Evolutionary conservation across 2,797 vertebrate genomes (phyloP), one percentile per base, ranked within the genome.

Genomic region (Spinibarbus caldwelli): DNA sequence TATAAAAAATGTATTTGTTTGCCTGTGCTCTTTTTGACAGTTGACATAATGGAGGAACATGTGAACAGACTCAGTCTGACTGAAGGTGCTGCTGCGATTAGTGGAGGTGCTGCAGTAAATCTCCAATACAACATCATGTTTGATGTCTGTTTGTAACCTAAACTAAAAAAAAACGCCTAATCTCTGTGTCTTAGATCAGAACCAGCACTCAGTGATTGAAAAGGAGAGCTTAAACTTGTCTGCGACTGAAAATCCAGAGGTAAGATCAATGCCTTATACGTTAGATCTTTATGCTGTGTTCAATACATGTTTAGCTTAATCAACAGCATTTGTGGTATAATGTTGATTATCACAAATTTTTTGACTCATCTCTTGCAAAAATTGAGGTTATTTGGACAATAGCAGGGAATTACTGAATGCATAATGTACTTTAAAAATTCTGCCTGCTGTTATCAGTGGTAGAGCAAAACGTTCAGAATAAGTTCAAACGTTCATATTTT

Each of bases 121-220:
- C 8, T 43, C 14, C 6, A 64, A 17, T 3, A 21, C 45, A 2
- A 11, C n/a, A 67, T 41, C 59, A 66, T 6, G 5, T 57, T 14
- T 36, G 15, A 14, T 26, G 23, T 12, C 9, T 41, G 21, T 64
- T 76, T 85, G 14, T 59, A 45, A 57, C 23, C 34, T 47, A 3
- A 9, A 26, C n/a, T 62, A 52, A 67, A 54, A 59, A 7, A 47
- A 1, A n/a, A n/a, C n/a, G 1, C 38, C 1, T 85, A 2, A 79
- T 81, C 38, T 66, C 14, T 34, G 4, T 72, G 17, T 66, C 12
- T 49, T 64, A 88, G 85, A 75, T 36, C 59, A 83, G 23, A 80
- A 31, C 34, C 59, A 23, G 3, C 10, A 10, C 41, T 73, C 83
- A 31, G 15, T 3, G 12, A 29, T n/a, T 68, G 38, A 77, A 83